Evolutionary conservation across 2,888 invertebrate genomes (phyloP).

Genomic region (Drosophila rellima): DNA sequence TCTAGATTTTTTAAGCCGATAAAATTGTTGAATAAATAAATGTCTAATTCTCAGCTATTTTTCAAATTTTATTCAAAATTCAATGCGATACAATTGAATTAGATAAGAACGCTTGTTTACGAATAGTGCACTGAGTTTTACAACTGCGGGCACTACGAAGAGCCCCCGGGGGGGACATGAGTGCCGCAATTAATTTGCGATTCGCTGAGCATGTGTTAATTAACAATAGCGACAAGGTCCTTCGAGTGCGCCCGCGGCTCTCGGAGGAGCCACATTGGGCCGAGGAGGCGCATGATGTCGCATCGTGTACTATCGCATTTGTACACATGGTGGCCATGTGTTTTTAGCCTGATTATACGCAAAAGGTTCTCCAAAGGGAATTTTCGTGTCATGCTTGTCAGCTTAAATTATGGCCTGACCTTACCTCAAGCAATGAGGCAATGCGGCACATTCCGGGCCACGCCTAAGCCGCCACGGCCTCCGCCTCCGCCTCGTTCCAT

Average conservation of each 20-base stretch:
- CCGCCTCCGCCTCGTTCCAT: conserved; percentile 2
- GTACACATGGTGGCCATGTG: conserved; percentile 57
- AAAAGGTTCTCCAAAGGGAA: conserved; percentile 75
- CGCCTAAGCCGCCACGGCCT: conserved; percentile 41
- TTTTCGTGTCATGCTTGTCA: conserved; percentile 78
- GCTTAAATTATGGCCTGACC: conserved; percentile 79
- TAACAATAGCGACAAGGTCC: conserved; percentile 77
- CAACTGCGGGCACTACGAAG: conserved; percentile 2
- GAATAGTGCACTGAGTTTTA: conserved; percentile 14
- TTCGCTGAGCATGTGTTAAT: conserved; percentile 85
- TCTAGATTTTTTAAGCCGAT: too few relatives aligned
- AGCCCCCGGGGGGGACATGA: conserved; percentile 42
- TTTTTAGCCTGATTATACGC: conserved; percentile 75
- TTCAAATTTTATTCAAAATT: neutral
- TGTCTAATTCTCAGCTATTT: neutral
- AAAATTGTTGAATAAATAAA: neutral
- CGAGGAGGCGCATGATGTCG: conserved; percentile 35
- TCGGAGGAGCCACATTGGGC: conserved; percentile 36
- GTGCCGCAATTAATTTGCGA: conserved; percentile 83
- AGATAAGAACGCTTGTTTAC: conserved; percentile 3
- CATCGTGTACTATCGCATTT: conserved; percentile 5
- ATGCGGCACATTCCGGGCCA: conserved; percentile 31
- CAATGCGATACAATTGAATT: neutral
- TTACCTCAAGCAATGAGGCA: conserved; percentile 62
- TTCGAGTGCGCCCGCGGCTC: conserved; percentile 52